Evolutionary conservation across 2,113 vertebrate species (phyloP), one percentile per base, ranked within the genome.

Genomic region (Microcebus ravelobensis): DNA sequence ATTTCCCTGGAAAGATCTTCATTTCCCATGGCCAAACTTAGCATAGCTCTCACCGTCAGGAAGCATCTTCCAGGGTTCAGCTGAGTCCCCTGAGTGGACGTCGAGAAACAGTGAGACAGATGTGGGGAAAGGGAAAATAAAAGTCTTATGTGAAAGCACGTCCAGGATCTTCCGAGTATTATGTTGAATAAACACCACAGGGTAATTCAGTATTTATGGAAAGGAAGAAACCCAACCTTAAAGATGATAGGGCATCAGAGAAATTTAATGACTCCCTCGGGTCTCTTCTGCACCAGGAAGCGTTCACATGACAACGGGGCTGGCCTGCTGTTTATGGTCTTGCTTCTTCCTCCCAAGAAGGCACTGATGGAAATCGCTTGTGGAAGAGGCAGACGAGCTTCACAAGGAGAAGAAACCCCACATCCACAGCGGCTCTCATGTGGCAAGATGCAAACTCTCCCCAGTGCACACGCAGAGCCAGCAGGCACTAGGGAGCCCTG

Each of bases 101-200:
- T n/a, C 29, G 31, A 77, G 94, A 82, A 96, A 90, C 65, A 63
- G 48, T 31, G 82, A 94, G 87, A 87, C 90, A 96, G 96, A 91
- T 94, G 71, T 61, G 71, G 50, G 48, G 36, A 82, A 93, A 86
- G 55, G 13, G 23, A 25, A 17, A 36, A 68, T 42, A 77, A 39
- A 67, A 5, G n/a, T 31, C 92, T 89, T 59, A 48, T 11, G 14
- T 91, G 92, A 91, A 97, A 92, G 25, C 59, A 87, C 36, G 0
- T 86, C 76, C 79, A 90, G 48, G 42, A 85, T 87, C 80, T 96
- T 95, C 89, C 34, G 88, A 23, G 91, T 83, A 85, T 97, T 81
- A 61, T 55, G 45, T 89, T 96, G 93, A 97, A 93, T 95, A 97
- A 96, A 96, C 39, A 94, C 88, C 57, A 91, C 31, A 21, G 93